Percentiles rank a stretch among this genome's conserved stretches.
Evolutionary conservation across 2,113 vertebrate genomes (phyloP).

Genomic region (Phylloscopus trochiloides): DNA sequence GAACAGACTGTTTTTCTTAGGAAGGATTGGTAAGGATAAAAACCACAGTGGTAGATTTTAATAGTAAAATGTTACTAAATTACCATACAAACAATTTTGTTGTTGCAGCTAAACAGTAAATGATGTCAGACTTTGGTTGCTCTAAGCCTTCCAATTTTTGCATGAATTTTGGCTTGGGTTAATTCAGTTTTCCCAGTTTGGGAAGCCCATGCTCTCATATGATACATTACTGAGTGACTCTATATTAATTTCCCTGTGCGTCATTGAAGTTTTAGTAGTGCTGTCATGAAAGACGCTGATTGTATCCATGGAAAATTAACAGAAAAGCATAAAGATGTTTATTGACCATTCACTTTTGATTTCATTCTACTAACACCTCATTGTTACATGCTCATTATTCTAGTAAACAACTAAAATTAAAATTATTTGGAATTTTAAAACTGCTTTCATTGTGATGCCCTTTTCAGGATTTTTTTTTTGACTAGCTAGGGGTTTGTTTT

Average conservation of each 20-base stretch:
- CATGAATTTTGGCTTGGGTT: background rate
- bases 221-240: background rate
- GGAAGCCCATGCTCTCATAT: background rate
- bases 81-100: constrained; percentile 1
- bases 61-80: constrained; percentile 59
- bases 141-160: background rate
- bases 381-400: background rate
- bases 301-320: background rate
- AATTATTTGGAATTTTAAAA: background rate
- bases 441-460: background rate
- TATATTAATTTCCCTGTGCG: background rate
- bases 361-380: background rate
- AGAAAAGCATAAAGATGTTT: background rate
- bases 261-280: background rate
- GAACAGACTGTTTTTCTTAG: constrained; percentile 71
- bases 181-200: background rate
- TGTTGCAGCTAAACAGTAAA: constrained; percentile 3
- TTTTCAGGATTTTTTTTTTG: background rate
- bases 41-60: constrained; percentile 4
- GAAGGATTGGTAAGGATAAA: constrained; percentile 65
- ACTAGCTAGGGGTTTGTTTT: background rate
- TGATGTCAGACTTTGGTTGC: constrained; percentile 10
- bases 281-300: background rate
- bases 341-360: background rate
- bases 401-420: background rate